Percentiles rank a stretch among this genome's conserved stretches.
phyloP scores from a whole-genome alignment of 2,888 invertebrate genomes.

The Buathra laborator region DNA sequence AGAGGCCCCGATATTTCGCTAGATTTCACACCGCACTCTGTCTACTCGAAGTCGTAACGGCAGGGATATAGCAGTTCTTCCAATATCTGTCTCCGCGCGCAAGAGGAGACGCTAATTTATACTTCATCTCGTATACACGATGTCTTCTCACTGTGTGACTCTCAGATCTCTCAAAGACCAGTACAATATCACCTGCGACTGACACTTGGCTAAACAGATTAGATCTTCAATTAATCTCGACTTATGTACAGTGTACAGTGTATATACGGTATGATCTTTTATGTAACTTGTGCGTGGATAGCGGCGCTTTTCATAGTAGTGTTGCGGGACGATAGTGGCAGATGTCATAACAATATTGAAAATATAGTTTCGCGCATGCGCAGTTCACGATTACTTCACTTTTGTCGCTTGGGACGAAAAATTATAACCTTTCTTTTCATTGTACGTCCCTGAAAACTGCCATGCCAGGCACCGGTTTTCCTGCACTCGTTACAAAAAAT shows the following conservation, averaged over 20 bases:
- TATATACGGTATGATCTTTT: neutral
- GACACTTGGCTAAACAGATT: slow-evolving; percentile 40
- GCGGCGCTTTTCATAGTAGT: too few species aligned
- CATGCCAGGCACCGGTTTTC: too few species aligned
- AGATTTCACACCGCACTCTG: slow-evolving; percentile 51
- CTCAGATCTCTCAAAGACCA: slow-evolving; percentile 22
- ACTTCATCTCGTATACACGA: neutral
- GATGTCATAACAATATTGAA: too few species aligned
- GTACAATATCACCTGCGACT: slow-evolving; percentile 46
- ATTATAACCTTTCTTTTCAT: too few species aligned
- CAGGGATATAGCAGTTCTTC: slow-evolving; percentile 3
- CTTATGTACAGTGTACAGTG: neutral
- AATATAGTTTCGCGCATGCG: too few species aligned
- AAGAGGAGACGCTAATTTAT: too few species aligned
- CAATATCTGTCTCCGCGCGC: slow-evolving; percentile 30
- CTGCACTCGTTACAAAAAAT: too few species aligned
- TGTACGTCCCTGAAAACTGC: too few species aligned
- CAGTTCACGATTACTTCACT: too few species aligned
- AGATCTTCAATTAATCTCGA: slow-evolving; percentile 38
- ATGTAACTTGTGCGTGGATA: too few species aligned
- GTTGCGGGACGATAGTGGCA: too few species aligned
- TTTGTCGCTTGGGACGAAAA: too few species aligned
- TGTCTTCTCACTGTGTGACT: slow-evolving; percentile 19
- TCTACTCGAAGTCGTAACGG: slow-evolving; percentile 34
- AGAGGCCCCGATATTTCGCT: slow-evolving; percentile 41